These are phyloP conservation scores for Bathynomus jamesi DNA, from an alignment of 1,140 invertebrate genomes.

Conservation along the genomic window DNA sequence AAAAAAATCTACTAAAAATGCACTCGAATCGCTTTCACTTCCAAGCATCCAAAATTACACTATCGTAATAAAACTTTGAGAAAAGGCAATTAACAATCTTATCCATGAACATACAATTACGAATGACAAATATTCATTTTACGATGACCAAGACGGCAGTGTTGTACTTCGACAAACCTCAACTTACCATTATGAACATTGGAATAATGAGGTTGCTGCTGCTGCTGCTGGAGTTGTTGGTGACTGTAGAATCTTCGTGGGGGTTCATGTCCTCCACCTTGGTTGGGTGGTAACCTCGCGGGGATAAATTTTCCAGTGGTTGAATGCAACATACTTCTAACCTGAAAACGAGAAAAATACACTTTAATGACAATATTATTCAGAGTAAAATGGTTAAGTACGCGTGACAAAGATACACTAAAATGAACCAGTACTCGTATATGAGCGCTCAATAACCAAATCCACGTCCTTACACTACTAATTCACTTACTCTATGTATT, in stretches of 20 bases:
- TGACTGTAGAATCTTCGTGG: slow-evolving; percentile 41
- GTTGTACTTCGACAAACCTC: too few species aligned
- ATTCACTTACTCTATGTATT: slow-evolving; percentile 30
- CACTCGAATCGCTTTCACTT: too few species aligned
- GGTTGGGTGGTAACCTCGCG: slow-evolving; percentile 24
- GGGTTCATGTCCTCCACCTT: slow-evolving; percentile 38
- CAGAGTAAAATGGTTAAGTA: slow-evolving; percentile 3
- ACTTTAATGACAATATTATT: slow-evolving; percentile 1
- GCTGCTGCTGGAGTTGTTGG: slow-evolving; percentile 37
- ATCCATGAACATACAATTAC: not conserved
- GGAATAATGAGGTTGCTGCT: slow-evolving; percentile 29
- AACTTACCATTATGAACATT: slow-evolving; percentile 35
- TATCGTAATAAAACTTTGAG: not conserved
- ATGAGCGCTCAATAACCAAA: not conserved
- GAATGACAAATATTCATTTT: not conserved
- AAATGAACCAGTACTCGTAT: not conserved
- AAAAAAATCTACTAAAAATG: not conserved
- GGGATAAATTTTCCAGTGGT: slow-evolving; percentile 36
- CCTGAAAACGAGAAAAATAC: slow-evolving; percentile 30
- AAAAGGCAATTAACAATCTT: too few species aligned
- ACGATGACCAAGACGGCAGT: not conserved
- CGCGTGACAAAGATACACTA: not conserved
- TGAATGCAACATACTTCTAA: slow-evolving; percentile 44
- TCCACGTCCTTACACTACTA: not conserved
- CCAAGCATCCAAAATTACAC: not conserved